Percentiles rank a stretch among this genome's conserved stretches.
These are phyloP conservation scores for Siniperca chuatsi DNA, from an alignment of 2,113 vertebrate genomes.

Conservation along the genomic window DNA sequence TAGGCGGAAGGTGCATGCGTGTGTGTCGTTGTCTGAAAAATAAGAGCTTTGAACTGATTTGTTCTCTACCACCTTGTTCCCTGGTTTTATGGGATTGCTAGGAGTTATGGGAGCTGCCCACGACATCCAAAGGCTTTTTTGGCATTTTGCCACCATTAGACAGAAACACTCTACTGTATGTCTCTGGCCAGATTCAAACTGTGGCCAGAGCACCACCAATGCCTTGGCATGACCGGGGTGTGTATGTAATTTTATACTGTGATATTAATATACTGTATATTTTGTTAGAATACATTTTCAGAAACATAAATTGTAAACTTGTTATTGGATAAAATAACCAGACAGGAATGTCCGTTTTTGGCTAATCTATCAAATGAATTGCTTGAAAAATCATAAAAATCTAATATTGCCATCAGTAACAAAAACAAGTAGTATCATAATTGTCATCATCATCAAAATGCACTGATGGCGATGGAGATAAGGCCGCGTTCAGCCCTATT, in stretches of 20 bases:
- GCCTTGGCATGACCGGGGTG: too few species aligned
- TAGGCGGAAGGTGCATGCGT: conserved; percentile 55
- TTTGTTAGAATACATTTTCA: background rate
- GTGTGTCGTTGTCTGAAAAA: conserved; percentile 55
- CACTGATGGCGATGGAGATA: too few species aligned
- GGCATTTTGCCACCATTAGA: conserved; percentile 35
- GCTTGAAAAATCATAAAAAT: too few species aligned
- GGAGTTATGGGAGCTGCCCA: conserved; percentile 1
- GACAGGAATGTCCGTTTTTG: too few species aligned
- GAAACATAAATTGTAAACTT: background rate
- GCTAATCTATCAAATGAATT: too few species aligned
- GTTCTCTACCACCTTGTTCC: conserved; percentile 35
- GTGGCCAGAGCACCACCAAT: background rate
- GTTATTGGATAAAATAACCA: too few species aligned
- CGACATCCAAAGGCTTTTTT: conserved; percentile 18
- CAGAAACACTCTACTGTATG: background rate
- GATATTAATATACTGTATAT: too few species aligned
- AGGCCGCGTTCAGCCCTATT: too few species aligned
- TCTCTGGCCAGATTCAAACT: background rate
- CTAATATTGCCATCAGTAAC: too few species aligned
- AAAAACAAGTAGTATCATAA: too few species aligned
- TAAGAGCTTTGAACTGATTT: conserved; percentile 58
- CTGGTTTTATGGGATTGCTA: conserved; percentile 35
- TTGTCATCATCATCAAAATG: too few species aligned
- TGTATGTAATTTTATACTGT: background rate